Evolutionary conservation across 2,113 vertebrate species (phyloP).

Genomic region (Pelvicachromis taeniatus): DNA sequence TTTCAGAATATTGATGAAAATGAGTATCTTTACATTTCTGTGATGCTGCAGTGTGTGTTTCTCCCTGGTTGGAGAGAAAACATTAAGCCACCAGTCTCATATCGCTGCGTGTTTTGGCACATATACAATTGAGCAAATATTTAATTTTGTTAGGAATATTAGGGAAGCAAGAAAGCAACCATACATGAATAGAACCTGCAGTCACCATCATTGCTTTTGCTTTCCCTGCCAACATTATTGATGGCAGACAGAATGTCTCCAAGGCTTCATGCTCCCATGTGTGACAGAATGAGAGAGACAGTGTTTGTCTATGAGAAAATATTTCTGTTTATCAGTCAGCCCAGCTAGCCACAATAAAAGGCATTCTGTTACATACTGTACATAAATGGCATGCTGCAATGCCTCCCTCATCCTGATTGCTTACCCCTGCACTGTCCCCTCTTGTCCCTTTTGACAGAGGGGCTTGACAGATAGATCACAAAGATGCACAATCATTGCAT

Average conservation of each 20-base stretch:
- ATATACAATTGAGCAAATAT: background rate
- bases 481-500: constrained; percentile 70
- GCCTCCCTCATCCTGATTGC: constrained; percentile 28
- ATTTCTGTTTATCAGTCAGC: constrained; percentile 55
- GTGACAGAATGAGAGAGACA: constrained; percentile 34
- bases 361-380: constrained; percentile 39
- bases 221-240: constrained; percentile 53
- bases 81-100: background rate
- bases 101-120: background rate
- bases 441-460: constrained; percentile 62
- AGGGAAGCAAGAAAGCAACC: background rate
- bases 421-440: constrained; percentile 50
- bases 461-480: constrained; percentile 67
- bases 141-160: constrained; percentile 7
- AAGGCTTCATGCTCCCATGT: constrained; percentile 43
- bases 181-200: constrained; percentile 31
- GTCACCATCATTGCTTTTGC: constrained; percentile 36
- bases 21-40: background rate
- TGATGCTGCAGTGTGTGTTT: background rate
- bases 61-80: background rate
- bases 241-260: constrained; percentile 54
- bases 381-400: constrained; percentile 25
- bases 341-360: constrained; percentile 44
- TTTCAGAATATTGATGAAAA: constrained; percentile 29
- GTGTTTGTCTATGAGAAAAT: constrained; percentile 26